phyloP scores from a whole-genome alignment of 2,888 invertebrate genomes.

The Phorcus lineatus region DNA sequence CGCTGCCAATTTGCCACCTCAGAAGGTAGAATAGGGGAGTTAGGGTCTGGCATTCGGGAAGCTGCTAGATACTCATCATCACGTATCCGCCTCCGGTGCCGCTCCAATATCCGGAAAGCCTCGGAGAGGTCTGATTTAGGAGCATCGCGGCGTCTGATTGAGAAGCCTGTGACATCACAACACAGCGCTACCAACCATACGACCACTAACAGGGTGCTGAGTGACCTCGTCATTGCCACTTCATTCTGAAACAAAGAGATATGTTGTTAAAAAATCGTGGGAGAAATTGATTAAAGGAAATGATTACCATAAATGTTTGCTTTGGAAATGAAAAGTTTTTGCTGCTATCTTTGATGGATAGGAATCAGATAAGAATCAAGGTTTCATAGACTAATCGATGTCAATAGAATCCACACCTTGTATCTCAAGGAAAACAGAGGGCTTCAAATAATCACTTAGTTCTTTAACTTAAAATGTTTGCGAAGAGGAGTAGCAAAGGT shows the following conservation, averaged over 20 bases:
- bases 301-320: no score
- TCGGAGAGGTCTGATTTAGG: conserved; percentile 32
- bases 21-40: not conserved
- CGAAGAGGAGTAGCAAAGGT: no score
- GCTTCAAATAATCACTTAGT: no score
- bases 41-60: not conserved
- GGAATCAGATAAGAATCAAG: no score
- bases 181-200: not conserved
- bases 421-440: no score
- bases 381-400: no score
- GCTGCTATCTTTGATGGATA: no score
- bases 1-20: not conserved
- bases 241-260: not conserved
- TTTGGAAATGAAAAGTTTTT: no score
- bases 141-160: conserved; percentile 25
- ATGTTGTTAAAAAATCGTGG: no score
- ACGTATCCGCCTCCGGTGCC: conserved; percentile 36
- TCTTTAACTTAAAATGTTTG: no score
- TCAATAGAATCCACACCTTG: no score
- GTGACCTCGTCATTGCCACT: not conserved
- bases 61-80: conserved; percentile 23
- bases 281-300: no score
- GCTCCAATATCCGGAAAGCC: conserved; percentile 39
- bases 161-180: conserved; percentile 36
- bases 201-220: not conserved